phyloP scores from a whole-genome alignment of 2,113 vertebrate species.

The Galeopterus variegatus region DNA sequence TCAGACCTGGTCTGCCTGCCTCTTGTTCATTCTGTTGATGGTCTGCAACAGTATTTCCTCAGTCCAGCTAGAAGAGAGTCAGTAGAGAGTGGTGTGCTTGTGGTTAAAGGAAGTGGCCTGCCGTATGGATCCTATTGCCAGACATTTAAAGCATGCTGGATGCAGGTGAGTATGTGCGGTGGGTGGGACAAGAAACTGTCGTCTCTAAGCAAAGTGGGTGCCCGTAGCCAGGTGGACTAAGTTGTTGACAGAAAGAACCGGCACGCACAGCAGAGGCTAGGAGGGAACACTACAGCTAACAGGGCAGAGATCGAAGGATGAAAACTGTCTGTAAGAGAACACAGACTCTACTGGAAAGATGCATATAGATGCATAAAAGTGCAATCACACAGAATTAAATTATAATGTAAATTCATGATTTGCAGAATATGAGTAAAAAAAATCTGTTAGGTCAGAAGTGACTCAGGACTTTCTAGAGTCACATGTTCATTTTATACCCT shows the following conservation, averaged over 20 bases:
- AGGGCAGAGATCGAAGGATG: fast-evolving
- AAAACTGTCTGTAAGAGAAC: background rate
- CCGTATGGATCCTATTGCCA: fast-evolving
- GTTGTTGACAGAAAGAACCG: background rate
- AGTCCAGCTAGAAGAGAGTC: background rate
- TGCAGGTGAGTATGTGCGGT: fast-evolving
- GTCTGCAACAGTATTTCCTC: background rate
- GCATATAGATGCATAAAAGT: background rate
- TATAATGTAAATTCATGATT: background rate
- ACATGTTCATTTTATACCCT: background rate
- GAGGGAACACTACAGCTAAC: background rate
- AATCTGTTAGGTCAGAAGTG: background rate
- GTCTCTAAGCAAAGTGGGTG: background rate
- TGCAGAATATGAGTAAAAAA: background rate
- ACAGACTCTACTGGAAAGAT: background rate
- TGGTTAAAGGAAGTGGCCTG: background rate
- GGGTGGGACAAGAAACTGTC: background rate
- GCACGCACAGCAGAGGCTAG: background rate
- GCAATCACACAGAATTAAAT: background rate
- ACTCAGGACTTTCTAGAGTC: background rate
- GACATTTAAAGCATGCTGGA: background rate
- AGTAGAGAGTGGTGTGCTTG: background rate
- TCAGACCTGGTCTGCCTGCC: background rate
- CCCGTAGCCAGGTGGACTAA: too few species aligned
- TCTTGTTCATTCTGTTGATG: background rate